phyloP scores from a whole-genome alignment of 2,113 vertebrate genomes.

The Pollimyrus isidori region DNA sequence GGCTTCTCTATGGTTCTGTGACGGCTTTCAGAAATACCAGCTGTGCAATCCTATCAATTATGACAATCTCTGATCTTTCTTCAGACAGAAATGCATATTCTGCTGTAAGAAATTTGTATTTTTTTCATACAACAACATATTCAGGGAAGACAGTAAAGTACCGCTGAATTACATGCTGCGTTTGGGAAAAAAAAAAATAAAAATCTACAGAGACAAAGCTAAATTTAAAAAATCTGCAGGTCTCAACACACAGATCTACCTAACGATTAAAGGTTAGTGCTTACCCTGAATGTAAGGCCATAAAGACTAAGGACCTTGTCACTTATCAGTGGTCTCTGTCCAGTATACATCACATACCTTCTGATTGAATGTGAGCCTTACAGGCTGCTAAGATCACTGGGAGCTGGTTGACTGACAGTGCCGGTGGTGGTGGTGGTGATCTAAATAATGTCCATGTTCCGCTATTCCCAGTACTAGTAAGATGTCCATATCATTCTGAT shows the following conservation, averaged over 20 bases:
- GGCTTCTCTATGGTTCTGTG: background rate
- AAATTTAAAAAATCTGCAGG: background rate
- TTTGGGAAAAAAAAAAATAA: background rate
- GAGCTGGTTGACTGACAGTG: background rate
- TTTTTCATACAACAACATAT: background rate
- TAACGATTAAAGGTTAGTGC: background rate
- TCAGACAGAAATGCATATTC: background rate
- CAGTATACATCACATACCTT: background rate
- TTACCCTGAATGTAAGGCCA: background rate
- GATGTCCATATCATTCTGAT: no score
- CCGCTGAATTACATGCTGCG: background rate
- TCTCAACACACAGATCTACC: background rate
- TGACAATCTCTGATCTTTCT: background rate
- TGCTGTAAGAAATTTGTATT: background rate
- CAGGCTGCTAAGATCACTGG: background rate
- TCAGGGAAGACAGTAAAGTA: background rate
- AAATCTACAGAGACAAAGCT: background rate
- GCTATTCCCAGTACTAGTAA: no score
- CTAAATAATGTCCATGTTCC: no score
- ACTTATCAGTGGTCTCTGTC: background rate
- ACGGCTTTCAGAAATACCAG: background rate
- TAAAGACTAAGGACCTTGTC: background rate
- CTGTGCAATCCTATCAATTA: background rate
- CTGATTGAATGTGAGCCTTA: background rate
- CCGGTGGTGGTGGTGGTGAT: no score